Evolutionary conservation across 2,797 vertebrate genomes (phyloP), one percentile per base, ranked within the genome.

Genomic region (Oreortyx pictus): DNA sequence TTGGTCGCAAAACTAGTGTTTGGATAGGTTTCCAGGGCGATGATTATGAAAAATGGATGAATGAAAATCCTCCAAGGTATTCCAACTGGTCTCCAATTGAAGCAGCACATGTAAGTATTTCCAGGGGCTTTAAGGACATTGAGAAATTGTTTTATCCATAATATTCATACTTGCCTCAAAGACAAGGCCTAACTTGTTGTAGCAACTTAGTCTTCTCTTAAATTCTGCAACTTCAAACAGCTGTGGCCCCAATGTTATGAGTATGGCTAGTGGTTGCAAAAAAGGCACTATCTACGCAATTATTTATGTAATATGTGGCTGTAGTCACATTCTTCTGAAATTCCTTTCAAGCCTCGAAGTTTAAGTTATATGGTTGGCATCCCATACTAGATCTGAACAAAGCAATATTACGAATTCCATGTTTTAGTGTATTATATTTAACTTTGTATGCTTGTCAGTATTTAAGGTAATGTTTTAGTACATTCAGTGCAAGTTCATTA

Each of bases 31-130:
- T 98, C 54, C 94, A 96, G 82, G 98, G 97, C 65, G 97, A 97
- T 2, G 97, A 98, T 97, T 98, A 98, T 83, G 97, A 97, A 92
- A 98, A 97, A 87, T 98, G 98, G 98, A 64, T 97, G 93, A 98
- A 97, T 87, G 98, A 98, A 94, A 98, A 97, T 52, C 89, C 96
- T 80, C 90, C 98, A 6, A 88, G 67, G 66, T 99, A 98, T 95
- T 98, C 98, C 82, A 99, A 99, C 97, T 99, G 99, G 99, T 98
- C 97, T 77, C 98, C 98, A 49, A 92, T 97, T 88, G 97, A 98
- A 91, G 90, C 97, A 83, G 82, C 94, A 84, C 94, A 95, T 68
- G 97, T 98, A 96, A 97, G 97, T 97, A 85, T 89, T 92, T 74
- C 88, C 27, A 37, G 70, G 75, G 44, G 22, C 11, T 46, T 94